Percentiles rank a stretch among this genome's conserved stretches.
Conservation (phyloP, 2,888 invertebrate genomes). For the Himalopsyche kuldschensis region DNA sequence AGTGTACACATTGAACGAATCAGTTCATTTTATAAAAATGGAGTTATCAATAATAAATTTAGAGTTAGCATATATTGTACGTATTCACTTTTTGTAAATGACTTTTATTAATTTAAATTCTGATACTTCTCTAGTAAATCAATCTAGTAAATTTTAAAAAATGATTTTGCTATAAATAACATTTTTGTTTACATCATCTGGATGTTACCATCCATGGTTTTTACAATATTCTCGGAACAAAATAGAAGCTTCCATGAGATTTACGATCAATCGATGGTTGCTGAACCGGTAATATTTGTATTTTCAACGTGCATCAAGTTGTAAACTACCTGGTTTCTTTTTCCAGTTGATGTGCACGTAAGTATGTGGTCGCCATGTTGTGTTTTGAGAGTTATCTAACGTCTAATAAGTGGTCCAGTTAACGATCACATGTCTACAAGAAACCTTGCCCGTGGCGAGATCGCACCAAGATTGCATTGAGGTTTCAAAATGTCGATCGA, state of each 20-base stretch:
- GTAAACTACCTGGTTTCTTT: not conserved
- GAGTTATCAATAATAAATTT: no score
- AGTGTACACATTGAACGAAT: no score
- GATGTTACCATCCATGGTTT: not conserved
- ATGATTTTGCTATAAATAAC: no score
- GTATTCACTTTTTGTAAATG: no score
- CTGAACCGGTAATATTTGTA: not conserved
- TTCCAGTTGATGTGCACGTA: not conserved
- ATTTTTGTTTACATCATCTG: not conserved
- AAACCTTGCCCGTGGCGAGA: not conserved
- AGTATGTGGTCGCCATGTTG: not conserved
- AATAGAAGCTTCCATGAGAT: not conserved
- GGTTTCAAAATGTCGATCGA: not conserved
- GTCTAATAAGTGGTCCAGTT: not conserved
- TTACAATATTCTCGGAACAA: not conserved
- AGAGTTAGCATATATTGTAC: no score
- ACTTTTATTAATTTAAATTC: no score
- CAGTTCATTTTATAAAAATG: no score
- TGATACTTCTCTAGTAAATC: no score
- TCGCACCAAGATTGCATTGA: not conserved
- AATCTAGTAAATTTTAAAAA: no score
- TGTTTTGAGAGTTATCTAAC: not conserved
- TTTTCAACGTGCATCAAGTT: not conserved
- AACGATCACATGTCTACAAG: not conserved
- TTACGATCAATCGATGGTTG: not conserved